Base-by-base conservation (phyloP, 2,113 vertebrate species). In the Colius striatus region DNA sequence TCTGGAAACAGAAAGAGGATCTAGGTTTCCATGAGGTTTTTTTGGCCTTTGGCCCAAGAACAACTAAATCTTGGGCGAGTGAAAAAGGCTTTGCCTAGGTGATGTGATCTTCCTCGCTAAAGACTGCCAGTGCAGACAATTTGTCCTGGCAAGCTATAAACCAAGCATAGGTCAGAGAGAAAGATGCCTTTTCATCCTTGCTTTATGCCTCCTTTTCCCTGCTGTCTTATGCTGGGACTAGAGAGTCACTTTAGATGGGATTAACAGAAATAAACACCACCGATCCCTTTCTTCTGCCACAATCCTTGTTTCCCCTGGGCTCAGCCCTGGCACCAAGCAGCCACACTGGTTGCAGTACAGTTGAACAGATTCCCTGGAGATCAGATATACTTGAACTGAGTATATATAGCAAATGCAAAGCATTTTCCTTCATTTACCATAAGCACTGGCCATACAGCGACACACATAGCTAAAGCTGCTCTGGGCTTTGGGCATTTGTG, bases 261-360 rank as follows among this genome's bases (percentile, higher is more conserved):
- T 36, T 48, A 94, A 86, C 26, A 84, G 53, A 74, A 89, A 61
- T 18, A 87, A 78, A 47, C 45, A 36, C 21, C 51, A 48, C 19
- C 0, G 0, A 43, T 26, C 26, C 15, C 14, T 54, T 68, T 78
- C 75, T 53, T 58, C 41, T 88, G 41, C n/a, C 82, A 79, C 63
- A 61, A 12, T 62, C 60, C 68, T 73, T 73, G 29, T 34, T 29
- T 83, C 3, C n/a, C 7, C 41, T 45, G 51, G 83, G 63, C 68
- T 92, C 23, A 76, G 71, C 21, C 36, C 20, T 0, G 0, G 34
- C 4, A 4, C 23, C 47, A 19, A 38, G 65, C 0, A 3, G 62
- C 30, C 16, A 3, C 75, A 58, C 2, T 0, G 1, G 27, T 38
- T 53, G n/a, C 0, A 0, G 21, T 30, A 45, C 13, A 62, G 48